Base-by-base conservation (phyloP, 2,888 invertebrate species). In the Leptinotarsa haldemani region DNA sequence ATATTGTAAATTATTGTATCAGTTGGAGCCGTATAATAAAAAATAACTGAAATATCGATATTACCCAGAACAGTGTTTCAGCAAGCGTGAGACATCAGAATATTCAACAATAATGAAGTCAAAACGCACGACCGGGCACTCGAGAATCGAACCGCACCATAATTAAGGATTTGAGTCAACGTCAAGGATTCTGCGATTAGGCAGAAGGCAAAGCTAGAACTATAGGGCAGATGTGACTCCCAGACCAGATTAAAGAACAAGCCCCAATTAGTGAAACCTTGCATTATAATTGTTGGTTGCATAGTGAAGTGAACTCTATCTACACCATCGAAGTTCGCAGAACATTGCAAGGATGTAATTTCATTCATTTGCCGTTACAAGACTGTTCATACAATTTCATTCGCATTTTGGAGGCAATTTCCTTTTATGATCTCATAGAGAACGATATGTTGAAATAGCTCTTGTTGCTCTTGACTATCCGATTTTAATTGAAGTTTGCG, bases 211-310 rank as follows among this genome's bases (percentile, higher is more conserved):
- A 65, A 56, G 70, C 83, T 84, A 80, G 63, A 56, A 72, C 83
- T 84, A 80, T 79, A 80, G 80, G 40, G 56, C 65, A 65, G 65
- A 71, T 65, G 71, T 71, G 66, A 71, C 71, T 71, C 52, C 71
- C 58, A 53, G 71, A 71, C 53, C 83, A 84, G 84, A 85, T 85
- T 85, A 85, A 84, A 84, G 85, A 84, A 84, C 84, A 84, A 83
- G 83, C 84, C 83, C 83, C 83, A 85, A 85, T 85, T 85, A 85
- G 83, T 77, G 79, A 79, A 82, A 81, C 82, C 83, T 83, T 83
- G 83, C 82, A 82, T 81, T 81, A 82, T 84, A 84, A 84, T 84
- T 84, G 83, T 81, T 78, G 81, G 82, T 77, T 78, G 77, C 61
- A 61, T 61, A 61, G 16, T n/a, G 40, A 7, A 13, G 30, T 5